Evolutionary conservation across 92 coral and sea anemone genomes (phyloP), one percentile per base, ranked within the genome.

Genomic region (Pocillopora meandrina): DNA sequence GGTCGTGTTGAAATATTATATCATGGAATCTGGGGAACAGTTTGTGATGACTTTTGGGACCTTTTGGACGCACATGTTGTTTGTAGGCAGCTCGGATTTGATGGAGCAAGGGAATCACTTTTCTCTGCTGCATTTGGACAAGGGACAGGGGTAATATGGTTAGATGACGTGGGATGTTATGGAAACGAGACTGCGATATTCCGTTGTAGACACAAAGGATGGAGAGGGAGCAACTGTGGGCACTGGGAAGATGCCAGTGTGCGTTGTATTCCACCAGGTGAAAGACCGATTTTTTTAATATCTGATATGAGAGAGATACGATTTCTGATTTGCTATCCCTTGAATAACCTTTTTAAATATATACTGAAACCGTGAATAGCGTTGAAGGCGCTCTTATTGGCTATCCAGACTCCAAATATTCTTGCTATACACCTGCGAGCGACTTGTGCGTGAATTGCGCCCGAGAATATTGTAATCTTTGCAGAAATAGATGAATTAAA

Each of bases 1-100:
- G 76, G 76, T 3, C 76, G 42, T 61, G 42, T 71, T 1, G 56
- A 71, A 17, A 47, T 71, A 1, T 71, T 18, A 76, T 86, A 5
- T 78, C 56, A 71, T 62, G 68, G 18, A 23, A 0, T 26, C 65
- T 75, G 78, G 78, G 65, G 65, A 56, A 14, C 64, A 23, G 47
- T 75, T 19, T 75, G 78, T 55, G 17, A 26, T 12, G 21, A 23
- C 26, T 5, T 10, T 10, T 75, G 78, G 65, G 78, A 57, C 12
- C 10, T 75, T 20, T 31, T 13, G 31, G 78, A 75, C 9, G 65
- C 78, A 36, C 56, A 21, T 47, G 78, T 75, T 9, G 78, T 75
- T 12, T 75, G 78, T 58, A 63, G 78, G 13, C 79, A 71, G 79
- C 79, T 75, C 16, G 78, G 78, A 61, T 61, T 61, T 5, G 65